Evolutionary conservation across 2,113 vertebrate species (phyloP).

Genomic region (Zosterops lateralis): DNA sequence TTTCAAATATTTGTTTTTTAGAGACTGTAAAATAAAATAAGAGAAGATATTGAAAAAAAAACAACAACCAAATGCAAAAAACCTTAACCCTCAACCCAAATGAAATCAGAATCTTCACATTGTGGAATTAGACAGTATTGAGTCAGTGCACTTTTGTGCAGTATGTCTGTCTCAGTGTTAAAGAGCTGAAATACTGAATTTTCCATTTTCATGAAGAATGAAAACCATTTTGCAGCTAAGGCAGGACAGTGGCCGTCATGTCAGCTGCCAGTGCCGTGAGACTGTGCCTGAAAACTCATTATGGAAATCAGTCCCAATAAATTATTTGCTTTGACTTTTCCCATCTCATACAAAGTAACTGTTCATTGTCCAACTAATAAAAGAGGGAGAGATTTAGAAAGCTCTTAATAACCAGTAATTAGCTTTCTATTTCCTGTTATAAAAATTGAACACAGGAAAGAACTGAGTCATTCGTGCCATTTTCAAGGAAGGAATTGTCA

Average conservation of each 20-base stretch:
- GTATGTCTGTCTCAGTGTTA: not conserved
- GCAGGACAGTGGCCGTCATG: constrained; percentile 20
- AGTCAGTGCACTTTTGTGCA: not conserved
- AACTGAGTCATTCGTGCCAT: constrained; percentile 55
- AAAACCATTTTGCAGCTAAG: constrained; percentile 40
- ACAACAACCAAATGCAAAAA: too few species aligned
- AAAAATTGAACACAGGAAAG: constrained; percentile 71
- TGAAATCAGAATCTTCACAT: not conserved
- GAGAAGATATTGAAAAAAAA: not conserved
- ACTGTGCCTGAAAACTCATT: constrained; percentile 60
- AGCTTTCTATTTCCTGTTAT: constrained; percentile 79
- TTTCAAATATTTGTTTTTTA: not conserved
- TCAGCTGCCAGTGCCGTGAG: constrained; percentile 47
- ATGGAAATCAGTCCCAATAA: constrained; percentile 75
- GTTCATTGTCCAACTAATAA: constrained; percentile 71
- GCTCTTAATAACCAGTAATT: constrained; percentile 77
- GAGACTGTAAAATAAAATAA: not conserved
- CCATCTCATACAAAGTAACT: constrained; percentile 68
- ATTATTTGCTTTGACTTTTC: constrained; percentile 77
- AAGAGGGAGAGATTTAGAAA: constrained; percentile 61
- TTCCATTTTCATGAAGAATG: not conserved
- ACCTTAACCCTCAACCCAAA: accelerated
- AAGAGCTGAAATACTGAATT: constrained; percentile 1
- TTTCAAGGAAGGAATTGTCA: constrained; percentile 57
- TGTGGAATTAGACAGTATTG: not conserved